Conservation (phyloP, 2,113 vertebrate genomes). For the Tylochromis polylepis region DNA sequence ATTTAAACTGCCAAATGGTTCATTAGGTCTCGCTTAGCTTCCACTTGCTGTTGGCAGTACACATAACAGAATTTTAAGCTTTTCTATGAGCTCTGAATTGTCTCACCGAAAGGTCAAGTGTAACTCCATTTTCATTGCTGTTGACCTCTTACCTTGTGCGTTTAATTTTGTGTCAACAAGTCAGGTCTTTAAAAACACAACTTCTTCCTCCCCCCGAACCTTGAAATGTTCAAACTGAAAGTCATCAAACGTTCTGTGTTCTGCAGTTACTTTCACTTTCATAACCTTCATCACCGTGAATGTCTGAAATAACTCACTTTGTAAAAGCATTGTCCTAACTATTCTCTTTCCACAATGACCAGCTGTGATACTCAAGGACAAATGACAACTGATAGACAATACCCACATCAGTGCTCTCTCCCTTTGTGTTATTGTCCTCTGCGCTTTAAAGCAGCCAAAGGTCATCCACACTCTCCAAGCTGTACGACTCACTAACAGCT, state of each 20-base stretch:
- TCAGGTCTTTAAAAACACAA: neutral
- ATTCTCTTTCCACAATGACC: neutral
- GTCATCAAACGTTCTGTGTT: neutral
- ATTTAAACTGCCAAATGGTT: neutral
- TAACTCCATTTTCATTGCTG: neutral
- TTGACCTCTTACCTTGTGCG: neutral
- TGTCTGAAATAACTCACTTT: neutral
- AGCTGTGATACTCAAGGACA: neutral
- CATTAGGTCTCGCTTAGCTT: neutral
- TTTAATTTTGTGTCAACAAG: neutral
- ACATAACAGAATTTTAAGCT: neutral
- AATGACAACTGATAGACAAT: neutral
- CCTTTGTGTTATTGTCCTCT: neutral
- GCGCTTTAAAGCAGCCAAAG: neutral
- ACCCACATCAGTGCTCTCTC: neutral
- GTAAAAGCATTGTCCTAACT: neutral
- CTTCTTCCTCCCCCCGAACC: neutral
- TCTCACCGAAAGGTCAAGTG: neutral
- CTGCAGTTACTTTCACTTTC: neutral
- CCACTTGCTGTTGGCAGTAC: neutral
- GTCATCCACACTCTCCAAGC: neutral
- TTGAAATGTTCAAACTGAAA: neutral
- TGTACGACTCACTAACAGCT: constrained; percentile 11
- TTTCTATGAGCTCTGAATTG: neutral
- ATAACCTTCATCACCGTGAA: neutral